phyloP scores from a whole-genome alignment of 2,113 vertebrate species.

The Eretmodus cyanostictus region DNA sequence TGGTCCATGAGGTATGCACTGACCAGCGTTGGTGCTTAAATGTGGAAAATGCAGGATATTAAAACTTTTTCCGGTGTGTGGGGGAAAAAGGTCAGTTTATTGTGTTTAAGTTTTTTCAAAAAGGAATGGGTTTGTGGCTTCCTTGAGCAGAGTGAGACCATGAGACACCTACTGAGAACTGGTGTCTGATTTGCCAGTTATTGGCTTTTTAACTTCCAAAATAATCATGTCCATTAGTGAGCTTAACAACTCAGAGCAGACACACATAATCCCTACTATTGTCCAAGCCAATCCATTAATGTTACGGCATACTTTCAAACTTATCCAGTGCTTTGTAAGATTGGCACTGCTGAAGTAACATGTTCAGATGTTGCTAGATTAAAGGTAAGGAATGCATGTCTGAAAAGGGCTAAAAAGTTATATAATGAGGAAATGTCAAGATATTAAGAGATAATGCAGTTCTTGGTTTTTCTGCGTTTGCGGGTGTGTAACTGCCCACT shows the following conservation, averaged over 20 bases:
- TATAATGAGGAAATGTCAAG: background rate
- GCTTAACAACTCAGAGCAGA: background rate
- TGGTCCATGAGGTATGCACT: background rate
- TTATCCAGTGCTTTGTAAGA: background rate
- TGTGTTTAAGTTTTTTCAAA: background rate
- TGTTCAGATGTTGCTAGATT: background rate
- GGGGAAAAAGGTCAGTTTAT: background rate
- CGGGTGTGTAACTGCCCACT: slow-evolving; percentile 86
- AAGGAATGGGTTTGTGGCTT: background rate
- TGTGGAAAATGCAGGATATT: background rate
- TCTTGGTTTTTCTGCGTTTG: slow-evolving; percentile 97
- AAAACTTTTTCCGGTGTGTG: background rate
- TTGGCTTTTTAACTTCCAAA: background rate
- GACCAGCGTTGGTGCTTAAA: background rate
- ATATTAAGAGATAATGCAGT: slow-evolving; percentile 93
- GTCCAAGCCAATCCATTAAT: background rate
- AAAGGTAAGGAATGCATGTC: background rate
- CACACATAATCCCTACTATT: background rate
- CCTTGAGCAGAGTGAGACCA: background rate
- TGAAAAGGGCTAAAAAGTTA: background rate
- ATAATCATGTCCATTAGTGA: background rate
- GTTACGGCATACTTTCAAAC: background rate
- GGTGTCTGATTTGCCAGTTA: background rate
- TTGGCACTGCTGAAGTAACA: background rate
- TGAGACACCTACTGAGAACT: background rate